phyloP scores from a whole-genome alignment of 1,140 invertebrate species.

The Drosophila ercepeae region DNA sequence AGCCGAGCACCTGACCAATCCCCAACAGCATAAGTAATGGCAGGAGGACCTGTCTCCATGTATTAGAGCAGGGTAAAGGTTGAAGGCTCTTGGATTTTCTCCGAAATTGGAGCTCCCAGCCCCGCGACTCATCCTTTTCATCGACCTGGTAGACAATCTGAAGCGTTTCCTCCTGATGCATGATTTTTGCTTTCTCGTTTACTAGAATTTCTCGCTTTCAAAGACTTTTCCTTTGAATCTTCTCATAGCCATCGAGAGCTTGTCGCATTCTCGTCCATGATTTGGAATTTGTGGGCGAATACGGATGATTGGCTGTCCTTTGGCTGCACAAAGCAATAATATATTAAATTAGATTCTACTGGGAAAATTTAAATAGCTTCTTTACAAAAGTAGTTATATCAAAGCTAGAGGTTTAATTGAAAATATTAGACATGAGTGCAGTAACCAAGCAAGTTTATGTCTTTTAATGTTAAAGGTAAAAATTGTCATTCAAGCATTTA shows the following conservation, averaged over 20 bases:
- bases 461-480: neutral
- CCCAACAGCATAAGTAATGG: conserved; percentile 31
- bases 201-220: conserved; percentile 54
- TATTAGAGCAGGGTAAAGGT: conserved; percentile 1
- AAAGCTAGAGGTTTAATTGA: neutral
- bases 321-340: conserved; percentile 11
- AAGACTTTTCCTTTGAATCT: conserved; percentile 38
- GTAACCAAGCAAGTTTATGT: neutral
- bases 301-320: conserved; percentile 9
- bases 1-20: conserved; percentile 22
- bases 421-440: neutral
- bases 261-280: conserved; percentile 45
- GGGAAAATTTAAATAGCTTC: neutral
- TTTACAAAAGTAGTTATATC: neutral
- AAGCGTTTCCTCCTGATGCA: conserved; percentile 55
- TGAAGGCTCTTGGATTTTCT: conserved; percentile 1
- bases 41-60: conserved; percentile 15
- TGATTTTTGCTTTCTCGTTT: conserved; percentile 53
- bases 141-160: conserved; percentile 43
- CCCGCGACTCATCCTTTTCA: conserved; percentile 11
- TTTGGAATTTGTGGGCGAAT: conserved; percentile 5
- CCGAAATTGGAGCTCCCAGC: conserved; percentile 1
- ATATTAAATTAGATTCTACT: neutral
- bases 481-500: neutral
- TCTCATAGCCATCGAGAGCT: conserved; percentile 61